Evolutionary conservation across 2,888 invertebrate species (phyloP).

Genomic region (Drosophila anomelani): DNA sequence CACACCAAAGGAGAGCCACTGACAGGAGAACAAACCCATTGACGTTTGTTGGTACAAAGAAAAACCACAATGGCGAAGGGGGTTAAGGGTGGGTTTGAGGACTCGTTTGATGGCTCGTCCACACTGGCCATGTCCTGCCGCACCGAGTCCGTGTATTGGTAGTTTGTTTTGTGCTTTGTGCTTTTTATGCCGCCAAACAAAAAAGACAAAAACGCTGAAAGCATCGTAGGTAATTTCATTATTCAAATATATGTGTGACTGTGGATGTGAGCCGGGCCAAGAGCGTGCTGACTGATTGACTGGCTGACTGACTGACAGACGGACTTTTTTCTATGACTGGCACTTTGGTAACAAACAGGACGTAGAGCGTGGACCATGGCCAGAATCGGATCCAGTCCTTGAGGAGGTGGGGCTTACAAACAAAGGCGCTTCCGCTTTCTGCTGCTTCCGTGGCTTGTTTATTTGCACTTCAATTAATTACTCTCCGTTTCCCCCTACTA

Average conservation of each 20-base stretch:
- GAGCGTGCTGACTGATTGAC: conserved; percentile 33
- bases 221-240: conserved; percentile 68
- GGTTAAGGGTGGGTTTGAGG: conserved; percentile 27
- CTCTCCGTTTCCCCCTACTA: conserved; percentile 21
- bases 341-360: neutral
- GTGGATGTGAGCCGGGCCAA: conserved; percentile 24
- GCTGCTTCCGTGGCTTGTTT: conserved; percentile 36
- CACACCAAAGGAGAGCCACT: conserved; percentile 3
- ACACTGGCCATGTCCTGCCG: conserved; percentile 33
- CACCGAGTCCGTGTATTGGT: conserved; percentile 34
- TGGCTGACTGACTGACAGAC: conserved; percentile 30
- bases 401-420: neutral
- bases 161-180: conserved; percentile 59
- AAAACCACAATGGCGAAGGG: conserved; percentile 57
- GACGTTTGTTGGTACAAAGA: conserved; percentile 34
- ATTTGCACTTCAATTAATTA: conserved; percentile 57
- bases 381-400: neutral
- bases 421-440: conserved; percentile 21
- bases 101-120: conserved; percentile 29
- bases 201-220: conserved; percentile 44
- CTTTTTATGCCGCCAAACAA: conserved; percentile 36
- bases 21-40: conserved; percentile 21
- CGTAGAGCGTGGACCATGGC: neutral
- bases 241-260: conserved; percentile 58
- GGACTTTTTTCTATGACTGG: neutral